These are phyloP conservation scores for Pachliopta kotzebuea DNA, from an alignment of 2,888 invertebrate species.

Conservation along the genomic window DNA sequence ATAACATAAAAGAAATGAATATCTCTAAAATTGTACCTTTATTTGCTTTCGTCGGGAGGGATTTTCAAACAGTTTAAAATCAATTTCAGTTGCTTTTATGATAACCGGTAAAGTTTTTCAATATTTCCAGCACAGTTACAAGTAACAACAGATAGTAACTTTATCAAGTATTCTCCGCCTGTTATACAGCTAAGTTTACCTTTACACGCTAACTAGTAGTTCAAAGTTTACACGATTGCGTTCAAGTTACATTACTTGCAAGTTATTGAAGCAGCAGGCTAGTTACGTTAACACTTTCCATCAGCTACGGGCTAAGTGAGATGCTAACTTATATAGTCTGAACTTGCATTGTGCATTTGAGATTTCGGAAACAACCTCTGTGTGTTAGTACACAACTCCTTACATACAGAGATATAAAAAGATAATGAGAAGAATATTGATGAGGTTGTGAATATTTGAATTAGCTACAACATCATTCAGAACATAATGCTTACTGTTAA, in stretches of 20 bases:
- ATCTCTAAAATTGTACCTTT: too few species aligned
- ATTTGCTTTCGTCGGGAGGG: too few species aligned
- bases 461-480: too few species aligned
- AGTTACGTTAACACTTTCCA: constrained; percentile 7
- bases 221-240: constrained; percentile 9
- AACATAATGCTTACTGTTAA: too few species aligned
- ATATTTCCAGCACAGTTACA: neutral
- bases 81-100: too few species aligned
- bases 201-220: constrained; percentile 5
- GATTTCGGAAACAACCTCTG: neutral
- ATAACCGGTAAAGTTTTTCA: too few species aligned
- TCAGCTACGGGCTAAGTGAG: constrained; percentile 15
- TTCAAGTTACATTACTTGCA: constrained; percentile 15
- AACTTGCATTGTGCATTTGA: constrained; percentile 19
- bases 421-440: too few species aligned
- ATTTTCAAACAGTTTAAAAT: too few species aligned
- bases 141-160: neutral
- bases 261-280: constrained; percentile 14
- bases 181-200: constrained; percentile 1
- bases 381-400: neutral
- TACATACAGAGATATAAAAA: too few species aligned
- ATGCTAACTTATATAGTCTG: constrained; percentile 15
- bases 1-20: too few species aligned
- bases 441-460: too few species aligned
- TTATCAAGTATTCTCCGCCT: neutral